phyloP scores from a whole-genome alignment of 2,888 invertebrate species.

The Acleris cristana region DNA sequence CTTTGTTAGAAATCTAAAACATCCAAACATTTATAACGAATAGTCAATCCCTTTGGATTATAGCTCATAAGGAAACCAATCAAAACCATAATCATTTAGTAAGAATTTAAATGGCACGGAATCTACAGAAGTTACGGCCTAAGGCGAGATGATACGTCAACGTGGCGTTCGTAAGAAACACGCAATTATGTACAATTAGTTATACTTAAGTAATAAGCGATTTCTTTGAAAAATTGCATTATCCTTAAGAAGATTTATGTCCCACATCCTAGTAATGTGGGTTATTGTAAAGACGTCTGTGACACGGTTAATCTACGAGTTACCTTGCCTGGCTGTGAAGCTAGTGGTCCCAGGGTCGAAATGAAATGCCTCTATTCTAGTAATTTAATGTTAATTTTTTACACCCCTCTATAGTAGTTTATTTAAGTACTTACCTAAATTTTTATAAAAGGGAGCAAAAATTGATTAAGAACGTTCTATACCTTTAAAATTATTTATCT shows the following conservation, averaged over 20 bases:
- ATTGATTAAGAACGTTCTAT: no score
- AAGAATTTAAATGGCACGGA: conserved; percentile 11
- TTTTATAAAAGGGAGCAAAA: no score
- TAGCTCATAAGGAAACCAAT: conserved; percentile 31
- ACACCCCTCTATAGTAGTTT: no score
- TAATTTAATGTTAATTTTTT: no score
- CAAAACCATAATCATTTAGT: conserved; percentile 3
- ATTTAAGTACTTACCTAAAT: no score
- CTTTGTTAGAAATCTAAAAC: no score
- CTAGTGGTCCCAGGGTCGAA: no score
- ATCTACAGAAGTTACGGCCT: conserved; percentile 11
- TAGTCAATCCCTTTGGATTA: not conserved
- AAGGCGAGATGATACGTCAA: conserved; percentile 15
- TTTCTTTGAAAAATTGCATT: conserved; percentile 25
- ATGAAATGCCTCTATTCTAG: no score
- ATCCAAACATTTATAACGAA: no score
- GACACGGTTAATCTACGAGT: no score
- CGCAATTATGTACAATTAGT: conserved; percentile 30
- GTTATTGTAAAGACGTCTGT: not conserved
- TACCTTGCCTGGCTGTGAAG: no score
- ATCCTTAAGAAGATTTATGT: conserved; percentile 4
- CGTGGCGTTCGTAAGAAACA: conserved; percentile 16
- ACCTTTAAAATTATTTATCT: no score
- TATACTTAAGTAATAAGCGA: conserved; percentile 6
- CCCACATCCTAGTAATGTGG: not conserved